phyloP scores from a whole-genome alignment of 2,888 invertebrate genomes.

The Nipponacmea schrenckii region DNA sequence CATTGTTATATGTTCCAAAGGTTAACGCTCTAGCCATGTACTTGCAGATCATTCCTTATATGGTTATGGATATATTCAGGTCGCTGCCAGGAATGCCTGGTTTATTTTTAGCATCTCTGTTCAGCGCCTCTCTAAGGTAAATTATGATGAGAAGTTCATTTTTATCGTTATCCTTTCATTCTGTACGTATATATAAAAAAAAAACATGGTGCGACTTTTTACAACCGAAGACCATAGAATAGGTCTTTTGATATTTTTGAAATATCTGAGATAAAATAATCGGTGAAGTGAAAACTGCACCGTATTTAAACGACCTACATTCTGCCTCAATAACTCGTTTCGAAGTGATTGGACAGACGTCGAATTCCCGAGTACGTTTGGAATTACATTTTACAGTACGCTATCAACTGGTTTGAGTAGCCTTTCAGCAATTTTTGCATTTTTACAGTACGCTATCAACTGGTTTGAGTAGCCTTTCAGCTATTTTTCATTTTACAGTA shows the following conservation, averaged over 20 bases:
- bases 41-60: slow-evolving; percentile 42
- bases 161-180: background rate
- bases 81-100: slow-evolving; percentile 45
- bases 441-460: slow-evolving; percentile 44
- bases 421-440: slow-evolving; percentile 37
- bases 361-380: too few relatives aligned
- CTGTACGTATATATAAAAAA: slow-evolving; percentile 1
- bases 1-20: too few relatives aligned
- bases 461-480: slow-evolving; percentile 41
- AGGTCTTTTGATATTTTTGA: too few relatives aligned
- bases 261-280: too few relatives aligned
- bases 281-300: too few relatives aligned
- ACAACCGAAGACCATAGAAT: too few relatives aligned
- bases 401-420: slow-evolving; percentile 47
- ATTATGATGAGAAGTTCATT: too few relatives aligned
- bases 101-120: slow-evolving; percentile 45
- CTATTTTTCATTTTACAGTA: slow-evolving; percentile 30
- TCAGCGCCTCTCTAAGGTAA: slow-evolving; percentile 50
- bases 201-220: background rate
- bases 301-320: too few relatives aligned
- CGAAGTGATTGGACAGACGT: too few relatives aligned
- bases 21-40: too few relatives aligned
- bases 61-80: slow-evolving; percentile 45
- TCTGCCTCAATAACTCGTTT: too few relatives aligned
- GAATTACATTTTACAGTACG: slow-evolving; percentile 37